Evolutionary conservation across 1,140 invertebrate species (phyloP).

Genomic region (Trialeurodes vaporariorum): DNA sequence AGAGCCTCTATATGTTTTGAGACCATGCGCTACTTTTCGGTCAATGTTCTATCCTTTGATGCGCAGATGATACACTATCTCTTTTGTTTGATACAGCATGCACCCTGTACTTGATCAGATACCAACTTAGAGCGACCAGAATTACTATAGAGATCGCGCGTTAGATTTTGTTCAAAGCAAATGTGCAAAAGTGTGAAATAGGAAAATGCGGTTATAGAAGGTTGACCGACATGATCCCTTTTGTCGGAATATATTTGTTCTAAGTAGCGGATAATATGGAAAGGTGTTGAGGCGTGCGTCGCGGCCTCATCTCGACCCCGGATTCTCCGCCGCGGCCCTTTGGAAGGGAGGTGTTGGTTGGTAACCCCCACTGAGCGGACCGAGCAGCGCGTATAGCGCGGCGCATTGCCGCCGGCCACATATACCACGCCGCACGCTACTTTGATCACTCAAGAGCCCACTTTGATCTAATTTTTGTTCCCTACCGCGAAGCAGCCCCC

Average conservation of each 20-base stretch:
- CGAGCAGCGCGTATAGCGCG: too few species aligned
- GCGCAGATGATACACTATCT: too few species aligned
- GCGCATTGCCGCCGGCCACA: neutral
- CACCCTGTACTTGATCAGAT: too few species aligned
- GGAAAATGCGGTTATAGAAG: neutral
- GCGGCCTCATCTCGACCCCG: neutral
- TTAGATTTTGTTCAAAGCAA: too few species aligned
- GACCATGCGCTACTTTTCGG: too few species aligned
- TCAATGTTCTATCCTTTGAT: too few species aligned
- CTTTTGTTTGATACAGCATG: too few species aligned
- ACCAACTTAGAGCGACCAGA: too few species aligned
- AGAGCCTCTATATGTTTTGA: too few species aligned
- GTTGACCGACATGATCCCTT: neutral
- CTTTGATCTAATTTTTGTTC: neutral
- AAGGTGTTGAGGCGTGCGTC: neutral
- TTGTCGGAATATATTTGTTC: neutral
- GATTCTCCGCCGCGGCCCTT: neutral
- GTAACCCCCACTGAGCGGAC: neutral
- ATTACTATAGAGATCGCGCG: too few species aligned
- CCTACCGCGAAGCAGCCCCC: neutral
- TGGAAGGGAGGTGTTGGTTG: neutral
- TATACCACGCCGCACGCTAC: neutral
- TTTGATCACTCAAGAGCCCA: neutral
- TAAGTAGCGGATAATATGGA: neutral
- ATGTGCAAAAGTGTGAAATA: too few species aligned